A percentile compares a stretch with the other conserved stretches of the same genome.
phyloP scores from a whole-genome alignment of 1,140 invertebrate species.

The Cotesia glomerata region DNA sequence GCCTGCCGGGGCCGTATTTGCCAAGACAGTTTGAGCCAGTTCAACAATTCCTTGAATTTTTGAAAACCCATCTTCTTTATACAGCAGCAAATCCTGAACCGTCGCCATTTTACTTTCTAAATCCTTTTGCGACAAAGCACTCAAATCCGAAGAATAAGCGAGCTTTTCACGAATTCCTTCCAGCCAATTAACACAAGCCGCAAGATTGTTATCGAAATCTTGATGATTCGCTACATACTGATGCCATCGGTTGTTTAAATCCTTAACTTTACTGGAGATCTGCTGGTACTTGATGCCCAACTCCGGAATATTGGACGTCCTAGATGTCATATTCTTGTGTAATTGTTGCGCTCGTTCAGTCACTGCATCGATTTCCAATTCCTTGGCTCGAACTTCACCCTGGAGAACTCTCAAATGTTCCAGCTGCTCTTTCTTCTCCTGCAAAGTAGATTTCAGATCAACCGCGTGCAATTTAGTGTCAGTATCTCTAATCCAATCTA shows the following conservation, averaged over 20 bases:
- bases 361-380: conserved; percentile 90
- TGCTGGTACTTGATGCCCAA: conserved; percentile 90
- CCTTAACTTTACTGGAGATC: conserved; percentile 88
- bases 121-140: conserved; percentile 81
- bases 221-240: conserved; percentile 89
- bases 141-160: conserved; percentile 82
- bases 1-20: conserved; percentile 87
- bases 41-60: conserved; percentile 87
- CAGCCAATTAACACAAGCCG: conserved; percentile 85
- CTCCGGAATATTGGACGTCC: conserved; percentile 83
- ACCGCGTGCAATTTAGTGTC: conserved; percentile 88
- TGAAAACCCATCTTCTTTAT: conserved; percentile 89
- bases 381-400: conserved; percentile 88
- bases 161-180: conserved; percentile 84
- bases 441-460: conserved; percentile 82
- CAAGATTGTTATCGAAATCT: conserved; percentile 82
- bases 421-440: conserved; percentile 85
- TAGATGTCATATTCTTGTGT: conserved; percentile 71
- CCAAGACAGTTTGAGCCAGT: conserved; percentile 87
- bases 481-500: conserved; percentile 87
- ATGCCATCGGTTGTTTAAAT: conserved; percentile 88
- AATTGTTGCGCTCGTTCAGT: conserved; percentile 88
- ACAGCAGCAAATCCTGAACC: conserved; percentile 84
- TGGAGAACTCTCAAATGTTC: conserved; percentile 80
- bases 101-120: conserved; percentile 83